Conservation (phyloP, 2,888 invertebrate species). For the Pherbina coryleti region DNA sequence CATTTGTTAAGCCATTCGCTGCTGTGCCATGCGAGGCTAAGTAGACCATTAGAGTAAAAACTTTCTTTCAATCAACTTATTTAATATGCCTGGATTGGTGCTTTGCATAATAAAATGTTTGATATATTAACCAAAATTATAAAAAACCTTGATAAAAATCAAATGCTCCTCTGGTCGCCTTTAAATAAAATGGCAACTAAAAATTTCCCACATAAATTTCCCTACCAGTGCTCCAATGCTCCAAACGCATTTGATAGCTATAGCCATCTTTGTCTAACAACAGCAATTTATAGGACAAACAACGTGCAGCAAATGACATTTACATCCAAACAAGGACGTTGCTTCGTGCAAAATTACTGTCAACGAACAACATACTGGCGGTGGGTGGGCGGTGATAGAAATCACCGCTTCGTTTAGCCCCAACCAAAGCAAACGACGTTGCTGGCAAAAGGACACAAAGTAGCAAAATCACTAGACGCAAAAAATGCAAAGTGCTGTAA, state of each 20-base stretch:
- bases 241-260: neutral
- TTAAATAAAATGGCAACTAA: neutral
- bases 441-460: slow-evolving; percentile 29
- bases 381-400: neutral
- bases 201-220: slow-evolving; percentile 11
- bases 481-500: neutral
- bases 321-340: slow-evolving; percentile 20
- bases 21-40: no score
- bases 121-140: no score
- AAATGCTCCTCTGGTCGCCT: no score
- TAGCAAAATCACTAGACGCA: slow-evolving; percentile 16
- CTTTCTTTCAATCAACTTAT: no score
- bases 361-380: neutral
- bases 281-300: neutral
- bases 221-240: neutral
- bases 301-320: neutral
- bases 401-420: neutral
- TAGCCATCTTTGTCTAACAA: slow-evolving; percentile 1
- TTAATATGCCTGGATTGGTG: no score
- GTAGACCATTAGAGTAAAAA: no score
- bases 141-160: no score
- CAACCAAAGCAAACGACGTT: slow-evolving; percentile 2
- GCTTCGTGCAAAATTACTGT: slow-evolving; percentile 24
- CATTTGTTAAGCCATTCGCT: no score
- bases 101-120: no score